Base-by-base conservation (phyloP, 2,113 vertebrate genomes). In the Sturnira hondurensis region DNA sequence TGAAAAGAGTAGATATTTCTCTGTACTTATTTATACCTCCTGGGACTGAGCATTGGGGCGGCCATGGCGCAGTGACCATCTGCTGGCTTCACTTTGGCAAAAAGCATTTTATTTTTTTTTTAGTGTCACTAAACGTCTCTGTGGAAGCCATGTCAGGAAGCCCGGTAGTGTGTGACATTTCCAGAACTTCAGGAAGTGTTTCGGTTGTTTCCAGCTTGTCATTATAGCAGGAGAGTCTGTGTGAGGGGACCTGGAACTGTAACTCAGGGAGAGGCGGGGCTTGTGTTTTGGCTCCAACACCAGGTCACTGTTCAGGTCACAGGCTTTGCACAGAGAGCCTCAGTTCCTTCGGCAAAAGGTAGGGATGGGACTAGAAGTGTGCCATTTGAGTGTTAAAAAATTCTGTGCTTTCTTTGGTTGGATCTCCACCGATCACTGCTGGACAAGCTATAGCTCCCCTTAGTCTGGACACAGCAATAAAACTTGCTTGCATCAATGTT, bases 1-100 rank as follows among this genome's bases (percentile, higher is more conserved):
- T 78, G 67, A 76, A 36, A 89, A 92, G 56, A 74, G 28, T 20
- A 54, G 74, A 17, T 28, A 6, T 74, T 89, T 89, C 84, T 93
- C 83, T 45, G 78, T 86, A 41, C 26, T 67, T 92, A 83, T 80
- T 94, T 92, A 61, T 95, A 68, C 78, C 28, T 92, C 28, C 33
- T 63, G 58, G 80, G 86, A 45, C 13, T 95, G 77, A 71, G 88
- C 8, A 61, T 19, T 22, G 38, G 68, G 58, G 26, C n/a, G 54
- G 73, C 24, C 70, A 16, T 63, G 88, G 45, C 63, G 94, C 56
- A 93, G 43, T 61, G 84, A 91, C 54, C 47, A 58, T 78, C 71
- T 54, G 3, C 67, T 28, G 36, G 26, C 71, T 91, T 94, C 22
- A 47, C 28, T 91, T 96, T 54, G 73, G 67, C 15, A 43, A 85